These are phyloP conservation scores for Xanthia togata DNA, from an alignment of 2,888 invertebrate species.

Conservation along the genomic window DNA sequence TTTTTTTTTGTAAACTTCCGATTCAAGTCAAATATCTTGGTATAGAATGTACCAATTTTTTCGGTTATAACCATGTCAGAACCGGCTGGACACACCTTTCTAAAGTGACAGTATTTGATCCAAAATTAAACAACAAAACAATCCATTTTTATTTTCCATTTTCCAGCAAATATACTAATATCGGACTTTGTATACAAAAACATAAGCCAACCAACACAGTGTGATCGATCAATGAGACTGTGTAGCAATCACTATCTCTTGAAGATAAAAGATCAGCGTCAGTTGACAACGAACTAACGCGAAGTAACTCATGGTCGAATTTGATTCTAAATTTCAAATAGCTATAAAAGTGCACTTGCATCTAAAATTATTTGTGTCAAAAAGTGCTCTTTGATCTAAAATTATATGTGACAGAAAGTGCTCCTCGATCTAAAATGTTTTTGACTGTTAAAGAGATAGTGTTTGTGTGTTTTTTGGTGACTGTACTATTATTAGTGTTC, in stretches of 20 bases:
- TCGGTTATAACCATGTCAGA: neutral
- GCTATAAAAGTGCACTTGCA: slow-evolving; percentile 5
- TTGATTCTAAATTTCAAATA: slow-evolving; percentile 6
- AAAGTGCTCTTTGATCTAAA: slow-evolving; percentile 24
- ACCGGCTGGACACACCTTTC: neutral
- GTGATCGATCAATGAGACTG: slow-evolving; percentile 46
- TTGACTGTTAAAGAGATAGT: slow-evolving; percentile 76
- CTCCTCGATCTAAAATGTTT: slow-evolving; percentile 73
- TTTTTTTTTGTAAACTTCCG: neutral
- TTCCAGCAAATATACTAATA: slow-evolving; percentile 7
- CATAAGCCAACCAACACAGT: slow-evolving; percentile 27
- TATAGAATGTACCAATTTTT: neutral
- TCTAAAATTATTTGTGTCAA: slow-evolving; percentile 33
- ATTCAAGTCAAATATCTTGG: neutral
- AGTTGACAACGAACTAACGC: slow-evolving; percentile 49
- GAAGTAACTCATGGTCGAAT: slow-evolving; percentile 32
- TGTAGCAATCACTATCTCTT: slow-evolving; percentile 37
- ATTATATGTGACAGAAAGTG: slow-evolving; percentile 29
- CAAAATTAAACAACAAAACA: neutral
- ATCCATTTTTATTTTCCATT: neutral
- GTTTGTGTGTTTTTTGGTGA: slow-evolving; percentile 75
- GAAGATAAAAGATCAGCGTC: slow-evolving; percentile 22
- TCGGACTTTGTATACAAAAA: neutral
- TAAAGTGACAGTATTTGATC: neutral
- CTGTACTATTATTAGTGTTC: slow-evolving; percentile 76